A percentile compares a stretch with the other conserved stretches of the same genome.
Evolutionary conservation across 2,888 invertebrate species (phyloP).

Genomic region (Drosophila affinis): DNA sequence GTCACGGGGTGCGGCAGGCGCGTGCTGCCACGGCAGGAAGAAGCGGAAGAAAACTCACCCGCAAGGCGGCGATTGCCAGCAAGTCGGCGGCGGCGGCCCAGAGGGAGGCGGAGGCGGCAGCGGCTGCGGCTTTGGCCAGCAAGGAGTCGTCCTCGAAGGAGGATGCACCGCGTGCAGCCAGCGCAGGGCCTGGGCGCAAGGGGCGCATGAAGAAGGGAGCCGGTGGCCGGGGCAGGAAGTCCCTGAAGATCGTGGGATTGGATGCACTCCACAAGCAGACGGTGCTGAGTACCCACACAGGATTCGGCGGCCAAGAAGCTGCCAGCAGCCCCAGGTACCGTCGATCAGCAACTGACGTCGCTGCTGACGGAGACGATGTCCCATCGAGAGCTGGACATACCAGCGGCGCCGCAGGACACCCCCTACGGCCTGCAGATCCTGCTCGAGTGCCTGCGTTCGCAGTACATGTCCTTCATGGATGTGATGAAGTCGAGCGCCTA

Average conservation of each 20-base stretch:
- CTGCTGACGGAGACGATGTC: conserved; percentile 89
- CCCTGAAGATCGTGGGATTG: conserved; percentile 92
- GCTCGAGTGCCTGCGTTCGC: conserved; percentile 92
- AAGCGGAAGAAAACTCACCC: conserved; percentile 83
- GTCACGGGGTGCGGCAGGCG: conserved; percentile 54
- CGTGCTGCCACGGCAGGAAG: conserved; percentile 77
- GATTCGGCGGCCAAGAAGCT: conserved; percentile 89
- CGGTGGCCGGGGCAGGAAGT: conserved; percentile 87
- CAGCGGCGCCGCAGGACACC: conserved; percentile 89
- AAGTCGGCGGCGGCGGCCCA: conserved; percentile 82
- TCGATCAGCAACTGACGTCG: conserved; percentile 94
- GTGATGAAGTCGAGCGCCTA: conserved; percentile 93
- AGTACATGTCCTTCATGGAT: conserved; percentile 93
- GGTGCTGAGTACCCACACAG: conserved; percentile 92
- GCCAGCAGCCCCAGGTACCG: conserved; percentile 95
- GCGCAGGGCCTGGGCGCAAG: conserved; percentile 81
- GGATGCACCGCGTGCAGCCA: conserved; percentile 77
- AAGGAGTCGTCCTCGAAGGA: conserved; percentile 82
- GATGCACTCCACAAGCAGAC: conserved; percentile 95
- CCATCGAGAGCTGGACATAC: conserved; percentile 93
- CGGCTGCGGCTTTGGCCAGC: conserved; percentile 60
- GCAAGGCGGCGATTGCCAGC: conserved; percentile 83
- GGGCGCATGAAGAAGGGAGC: conserved; percentile 87
- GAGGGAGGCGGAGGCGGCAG: conserved; percentile 80
- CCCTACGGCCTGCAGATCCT: conserved; percentile 94